phyloP scores from a whole-genome alignment of 2,888 invertebrate genomes.

The Diarsia rubi region DNA sequence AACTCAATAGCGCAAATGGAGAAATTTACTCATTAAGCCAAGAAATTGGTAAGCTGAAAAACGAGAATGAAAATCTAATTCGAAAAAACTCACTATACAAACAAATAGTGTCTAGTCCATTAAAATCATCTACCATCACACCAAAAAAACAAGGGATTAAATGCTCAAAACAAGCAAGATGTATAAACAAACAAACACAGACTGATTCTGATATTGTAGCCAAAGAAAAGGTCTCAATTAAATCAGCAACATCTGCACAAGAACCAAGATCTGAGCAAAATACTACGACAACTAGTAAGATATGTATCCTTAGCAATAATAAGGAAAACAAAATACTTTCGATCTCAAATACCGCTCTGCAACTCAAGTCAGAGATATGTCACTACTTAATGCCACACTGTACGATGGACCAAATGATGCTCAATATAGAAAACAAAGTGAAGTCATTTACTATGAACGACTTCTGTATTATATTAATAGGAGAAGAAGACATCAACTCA shows the following conservation, averaged over 20 bases:
- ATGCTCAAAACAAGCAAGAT: neutral
- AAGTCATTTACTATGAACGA: constrained; percentile 1
- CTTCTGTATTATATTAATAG: neutral
- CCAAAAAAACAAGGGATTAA: neutral
- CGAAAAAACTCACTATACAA: neutral
- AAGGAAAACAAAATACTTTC: neutral
- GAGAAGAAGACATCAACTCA: neutral
- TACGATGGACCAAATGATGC: neutral
- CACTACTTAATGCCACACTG: neutral
- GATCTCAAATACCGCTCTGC: neutral
- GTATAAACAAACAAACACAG: neutral
- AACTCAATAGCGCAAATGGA: neutral
- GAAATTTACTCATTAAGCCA: neutral
- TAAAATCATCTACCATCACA: neutral
- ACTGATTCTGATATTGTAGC: neutral
- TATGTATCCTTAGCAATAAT: constrained; percentile 3
- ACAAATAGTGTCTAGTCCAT: neutral
- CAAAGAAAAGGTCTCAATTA: neutral
- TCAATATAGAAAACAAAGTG: neutral
- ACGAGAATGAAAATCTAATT: neutral
- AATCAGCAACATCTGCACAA: neutral
- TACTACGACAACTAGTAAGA: neutral
- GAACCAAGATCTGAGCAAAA: neutral
- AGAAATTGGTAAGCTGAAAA: constrained; percentile 1
- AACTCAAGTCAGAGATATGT: neutral